Evolutionary conservation across 2,113 vertebrate species (phyloP).

Genomic region (Pollimyrus isidori): DNA sequence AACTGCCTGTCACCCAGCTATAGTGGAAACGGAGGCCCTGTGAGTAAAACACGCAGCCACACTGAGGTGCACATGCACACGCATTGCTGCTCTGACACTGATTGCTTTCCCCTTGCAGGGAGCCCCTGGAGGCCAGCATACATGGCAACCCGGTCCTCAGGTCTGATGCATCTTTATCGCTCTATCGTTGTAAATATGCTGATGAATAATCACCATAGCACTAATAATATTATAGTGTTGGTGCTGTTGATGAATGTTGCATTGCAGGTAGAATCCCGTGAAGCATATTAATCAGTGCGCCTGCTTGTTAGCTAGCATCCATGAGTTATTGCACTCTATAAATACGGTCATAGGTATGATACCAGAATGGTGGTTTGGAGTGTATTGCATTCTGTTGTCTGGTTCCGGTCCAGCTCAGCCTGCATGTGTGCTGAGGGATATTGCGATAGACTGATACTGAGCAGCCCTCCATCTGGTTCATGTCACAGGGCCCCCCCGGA

Average conservation of each 20-base stretch:
- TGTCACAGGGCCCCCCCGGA: constrained; percentile 74
- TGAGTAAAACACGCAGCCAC: constrained; percentile 54
- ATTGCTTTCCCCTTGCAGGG: constrained; percentile 69
- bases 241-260: not conserved
- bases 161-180: constrained; percentile 51
- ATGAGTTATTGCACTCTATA: not conserved
- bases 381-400: not conserved
- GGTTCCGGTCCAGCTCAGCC: not conserved
- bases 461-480: not conserved
- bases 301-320: not conserved
- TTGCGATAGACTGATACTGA: not conserved
- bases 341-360: not conserved
- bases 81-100: constrained; percentile 33
- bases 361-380: not conserved
- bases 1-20: constrained; percentile 56
- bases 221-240: not conserved
- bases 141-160: constrained; percentile 81
- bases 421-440: not conserved
- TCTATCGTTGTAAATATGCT: not conserved
- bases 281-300: not conserved
- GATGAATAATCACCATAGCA: not conserved
- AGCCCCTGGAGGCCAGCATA: constrained; percentile 70
- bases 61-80: not conserved
- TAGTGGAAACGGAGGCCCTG: constrained; percentile 69
- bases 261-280: not conserved